Conservation (phyloP, 2,113 vertebrate genomes). For the Capra hircus region DNA sequence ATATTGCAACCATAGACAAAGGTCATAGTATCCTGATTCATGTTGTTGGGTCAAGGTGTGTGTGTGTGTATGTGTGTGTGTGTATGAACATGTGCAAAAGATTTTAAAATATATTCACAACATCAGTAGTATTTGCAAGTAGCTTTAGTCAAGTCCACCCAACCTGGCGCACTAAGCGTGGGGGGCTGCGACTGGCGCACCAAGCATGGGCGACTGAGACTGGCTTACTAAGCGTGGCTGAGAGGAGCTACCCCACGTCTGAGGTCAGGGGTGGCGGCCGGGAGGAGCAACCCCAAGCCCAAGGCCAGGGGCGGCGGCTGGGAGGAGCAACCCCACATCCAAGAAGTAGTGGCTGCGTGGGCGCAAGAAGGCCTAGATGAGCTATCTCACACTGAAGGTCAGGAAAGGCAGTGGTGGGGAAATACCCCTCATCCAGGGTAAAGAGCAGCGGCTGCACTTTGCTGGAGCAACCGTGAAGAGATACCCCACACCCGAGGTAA, state of each 20-base stretch:
- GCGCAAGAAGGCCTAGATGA: no score
- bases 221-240: no score
- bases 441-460: no score
- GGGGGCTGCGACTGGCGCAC: no score
- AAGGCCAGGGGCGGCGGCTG: rapidly evolving
- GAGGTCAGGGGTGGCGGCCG: rapidly evolving
- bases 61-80: neutral
- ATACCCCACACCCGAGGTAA: no score
- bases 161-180: rapidly evolving
- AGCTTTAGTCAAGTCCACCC: neutral
- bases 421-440: no score
- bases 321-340: no score
- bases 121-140: neutral
- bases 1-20: neutral
- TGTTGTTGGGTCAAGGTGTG: neutral
- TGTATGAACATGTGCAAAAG: rapidly evolving
- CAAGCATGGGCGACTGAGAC: rapidly evolving
- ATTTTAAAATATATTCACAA: neutral
- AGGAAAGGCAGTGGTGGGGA: no score
- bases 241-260: no score
- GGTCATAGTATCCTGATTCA: neutral
- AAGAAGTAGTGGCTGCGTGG: rapidly evolving
- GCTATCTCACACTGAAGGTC: no score
- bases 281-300: no score
- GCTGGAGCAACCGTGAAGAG: no score